Base-by-base conservation (phyloP, 23 tunicate genomes). In the Aplidium turbinatum region DNA sequence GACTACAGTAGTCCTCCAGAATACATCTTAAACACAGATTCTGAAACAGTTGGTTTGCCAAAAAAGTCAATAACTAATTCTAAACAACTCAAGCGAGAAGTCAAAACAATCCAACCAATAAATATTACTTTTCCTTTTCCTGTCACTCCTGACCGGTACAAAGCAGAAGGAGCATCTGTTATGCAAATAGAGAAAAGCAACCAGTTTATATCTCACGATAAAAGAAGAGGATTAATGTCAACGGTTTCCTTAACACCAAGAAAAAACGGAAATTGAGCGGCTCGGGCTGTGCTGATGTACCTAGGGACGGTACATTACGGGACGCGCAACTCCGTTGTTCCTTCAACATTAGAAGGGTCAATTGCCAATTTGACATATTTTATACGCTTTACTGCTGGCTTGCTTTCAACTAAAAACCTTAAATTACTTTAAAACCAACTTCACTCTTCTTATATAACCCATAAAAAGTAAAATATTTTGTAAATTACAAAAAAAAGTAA, bases 51-150 rank as follows among this genome's bases (percentile, higher is more conserved):
- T 3, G 7, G 58, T 18, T 47, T 36, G 28, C 29, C 16, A 6
- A 27, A 2, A 47, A 47, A 27, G 9, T 48, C 76, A 4, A 38
- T 2, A 2, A 13, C 36, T 30, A 18, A 6, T 18, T 19, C 62
- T 23, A 25, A 7, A 24, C 47, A 70, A 25, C 7, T 6, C 18
- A 53, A 78, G 50, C 58, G 82, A 40, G 33, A 66, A 33, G 33
- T 35, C 52, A 52, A 66, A 18, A 13, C 64, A 2, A 54, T 78
- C 23, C 64, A 51, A 19, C 74, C 75, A 1, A 66, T 78, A 21
- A 78, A 78, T 28, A 39, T 78, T 23, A 78, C 83, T 22, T 78
- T 78, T 78, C 83, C 83, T 2, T 78, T 66, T 42, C 60, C 82
- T 1, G 82, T 77, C 13, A 77, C 82, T 22, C 71, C 82, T 1